phyloP scores from a whole-genome alignment of 2,113 vertebrate genomes.

The Sorex fumeus region DNA sequence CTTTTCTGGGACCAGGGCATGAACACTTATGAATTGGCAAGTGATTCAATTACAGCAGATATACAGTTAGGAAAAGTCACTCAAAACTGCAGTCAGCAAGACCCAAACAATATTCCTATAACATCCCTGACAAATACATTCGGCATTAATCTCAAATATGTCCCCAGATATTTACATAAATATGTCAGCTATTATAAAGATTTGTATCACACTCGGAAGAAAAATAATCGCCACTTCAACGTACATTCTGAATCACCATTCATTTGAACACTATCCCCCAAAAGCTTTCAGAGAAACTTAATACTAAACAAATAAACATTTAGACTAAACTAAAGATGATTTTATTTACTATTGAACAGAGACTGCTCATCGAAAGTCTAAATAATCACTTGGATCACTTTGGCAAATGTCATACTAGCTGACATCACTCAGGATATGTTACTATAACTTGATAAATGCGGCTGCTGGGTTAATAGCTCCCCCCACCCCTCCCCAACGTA shows the following conservation, averaged over 20 bases:
- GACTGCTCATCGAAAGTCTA: neutral
- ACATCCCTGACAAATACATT: neutral
- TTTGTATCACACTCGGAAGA: neutral
- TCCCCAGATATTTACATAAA: neutral
- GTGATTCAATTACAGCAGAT: neutral
- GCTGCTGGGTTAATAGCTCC: no score
- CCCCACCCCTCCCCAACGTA: no score
- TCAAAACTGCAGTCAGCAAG: neutral
- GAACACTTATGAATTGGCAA: neutral
- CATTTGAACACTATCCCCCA: neutral
- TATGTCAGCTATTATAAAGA: constrained; percentile 20
- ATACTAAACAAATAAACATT: neutral
- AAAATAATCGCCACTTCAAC: neutral
- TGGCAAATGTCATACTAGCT: neutral
- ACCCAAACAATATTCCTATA: constrained; percentile 19
- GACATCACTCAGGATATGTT: neutral
- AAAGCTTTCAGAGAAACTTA: constrained; percentile 19
- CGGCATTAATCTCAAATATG: constrained; percentile 14
- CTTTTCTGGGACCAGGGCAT: neutral
- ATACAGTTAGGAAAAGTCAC: neutral
- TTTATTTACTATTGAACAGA: neutral
- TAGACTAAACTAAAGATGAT: neutral
- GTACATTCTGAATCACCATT: neutral
- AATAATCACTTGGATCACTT: neutral
- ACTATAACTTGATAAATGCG: neutral